Evolutionary conservation across 2,888 invertebrate species (phyloP).

Genomic region (Germaria angustata): DNA sequence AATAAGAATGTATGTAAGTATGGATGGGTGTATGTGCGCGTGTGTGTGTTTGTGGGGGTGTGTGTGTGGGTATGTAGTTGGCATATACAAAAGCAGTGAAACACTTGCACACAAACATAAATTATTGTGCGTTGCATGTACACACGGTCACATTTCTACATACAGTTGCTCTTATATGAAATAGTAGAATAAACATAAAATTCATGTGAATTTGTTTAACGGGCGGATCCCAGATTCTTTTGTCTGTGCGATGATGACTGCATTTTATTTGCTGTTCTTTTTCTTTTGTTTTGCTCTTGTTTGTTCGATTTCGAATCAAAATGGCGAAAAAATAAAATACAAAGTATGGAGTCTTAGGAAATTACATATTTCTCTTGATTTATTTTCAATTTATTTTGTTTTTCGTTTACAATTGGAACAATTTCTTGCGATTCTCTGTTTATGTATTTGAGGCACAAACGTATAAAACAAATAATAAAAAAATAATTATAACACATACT

Average conservation of each 20-base stretch:
- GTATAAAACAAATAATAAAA: background rate
- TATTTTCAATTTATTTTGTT: constrained; percentile 28
- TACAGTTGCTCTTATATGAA: no score
- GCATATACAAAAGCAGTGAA: no score
- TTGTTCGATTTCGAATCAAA: constrained; percentile 34
- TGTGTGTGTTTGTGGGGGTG: background rate
- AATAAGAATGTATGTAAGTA: constrained; percentile 10
- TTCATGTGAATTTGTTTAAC: constrained; percentile 66
- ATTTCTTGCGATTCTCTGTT: background rate
- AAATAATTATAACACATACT: no score
- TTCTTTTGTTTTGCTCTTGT: background rate
- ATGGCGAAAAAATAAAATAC: constrained; percentile 57
- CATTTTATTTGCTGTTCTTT: background rate
- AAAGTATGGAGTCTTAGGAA: constrained; percentile 39
- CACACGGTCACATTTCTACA: no score
- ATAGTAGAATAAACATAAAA: constrained; percentile 39
- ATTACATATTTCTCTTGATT: constrained; percentile 53
- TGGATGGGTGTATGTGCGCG: background rate
- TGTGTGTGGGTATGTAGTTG: no score
- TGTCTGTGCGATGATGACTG: constrained; percentile 48
- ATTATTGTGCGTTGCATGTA: no score
- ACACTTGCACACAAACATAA: no score
- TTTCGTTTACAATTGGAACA: constrained; percentile 31
- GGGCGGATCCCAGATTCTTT: constrained; percentile 65
- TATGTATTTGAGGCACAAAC: background rate